These are phyloP conservation scores for Leptinotarsa tumamoca DNA, from an alignment of 2,888 invertebrate species.

Conservation along the genomic window DNA sequence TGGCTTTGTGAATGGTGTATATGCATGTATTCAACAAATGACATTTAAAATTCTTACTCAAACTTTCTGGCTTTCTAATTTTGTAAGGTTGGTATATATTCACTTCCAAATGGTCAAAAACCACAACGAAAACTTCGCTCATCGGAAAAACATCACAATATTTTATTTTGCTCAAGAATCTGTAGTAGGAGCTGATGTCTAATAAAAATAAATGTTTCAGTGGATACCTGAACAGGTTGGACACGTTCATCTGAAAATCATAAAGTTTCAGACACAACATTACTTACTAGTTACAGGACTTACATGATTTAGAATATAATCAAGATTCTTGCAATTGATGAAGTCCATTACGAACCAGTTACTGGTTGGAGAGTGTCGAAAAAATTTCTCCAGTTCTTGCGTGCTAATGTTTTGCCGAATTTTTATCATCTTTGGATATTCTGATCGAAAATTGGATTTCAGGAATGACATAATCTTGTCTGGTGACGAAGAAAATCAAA, in stretches of 20 bases:
- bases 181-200: conserved; percentile 8
- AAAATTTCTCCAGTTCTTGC: conserved; percentile 25
- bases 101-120: conserved; percentile 23
- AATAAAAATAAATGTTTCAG: conserved; percentile 37
- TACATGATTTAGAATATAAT: conserved; percentile 17
- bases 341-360: conserved; percentile 41
- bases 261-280: background rate
- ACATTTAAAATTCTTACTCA: conserved; percentile 27
- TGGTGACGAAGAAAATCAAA: background rate
- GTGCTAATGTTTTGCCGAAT: conserved; percentile 27
- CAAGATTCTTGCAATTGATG: conserved; percentile 20
- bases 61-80: conserved; percentile 29
- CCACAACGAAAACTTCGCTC: conserved; percentile 39
- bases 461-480: conserved; percentile 28
- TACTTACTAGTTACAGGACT: conserved; percentile 8
- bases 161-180: conserved; percentile 26
- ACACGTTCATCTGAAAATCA: conserved; percentile 35
- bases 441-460: conserved; percentile 18
- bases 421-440: conserved; percentile 28
- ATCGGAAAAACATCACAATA: conserved; percentile 28
- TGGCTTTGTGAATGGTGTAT: no score
- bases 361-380: conserved; percentile 22
- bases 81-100: conserved; percentile 42
- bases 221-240: conserved; percentile 33
- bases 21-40: no score